These are phyloP conservation scores for Melolontha melolontha DNA, from an alignment of 2,888 invertebrate genomes.

Conservation along the genomic window DNA sequence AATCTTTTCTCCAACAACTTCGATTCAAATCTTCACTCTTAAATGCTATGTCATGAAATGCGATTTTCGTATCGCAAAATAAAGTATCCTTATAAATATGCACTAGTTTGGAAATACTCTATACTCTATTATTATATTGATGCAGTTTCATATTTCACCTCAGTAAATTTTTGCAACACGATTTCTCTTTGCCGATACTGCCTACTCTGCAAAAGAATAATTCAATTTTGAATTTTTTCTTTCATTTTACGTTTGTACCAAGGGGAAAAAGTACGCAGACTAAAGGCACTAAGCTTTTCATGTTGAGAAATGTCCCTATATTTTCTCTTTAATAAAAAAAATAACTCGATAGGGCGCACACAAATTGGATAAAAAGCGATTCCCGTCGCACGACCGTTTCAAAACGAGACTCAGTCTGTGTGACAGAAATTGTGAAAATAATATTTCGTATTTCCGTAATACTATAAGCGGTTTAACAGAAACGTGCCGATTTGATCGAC, in stretches of 20 bases:
- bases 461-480: conserved; percentile 24
- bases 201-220: conserved; percentile 8
- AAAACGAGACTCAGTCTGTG: conserved; percentile 1
- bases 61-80: too few species aligned
- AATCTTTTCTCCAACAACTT: too few species aligned
- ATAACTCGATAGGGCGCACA: conserved; percentile 9
- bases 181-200: too few species aligned
- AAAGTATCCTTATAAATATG: not conserved
- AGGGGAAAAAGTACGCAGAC: not conserved
- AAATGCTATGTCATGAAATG: too few species aligned
- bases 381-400: not conserved
- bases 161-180: conserved; percentile 1
- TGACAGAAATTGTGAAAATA: conserved; percentile 10
- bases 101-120: not conserved
- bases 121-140: not conserved
- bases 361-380: conserved; percentile 30
- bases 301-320: conserved; percentile 2
- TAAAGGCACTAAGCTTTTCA: not conserved
- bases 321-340: conserved; percentile 19
- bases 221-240: conserved; percentile 3
- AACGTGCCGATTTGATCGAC: conserved; percentile 12
- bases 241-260: not conserved
- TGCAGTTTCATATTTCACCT: conserved; percentile 6
- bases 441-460: conserved; percentile 13
- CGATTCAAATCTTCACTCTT: too few species aligned